Evolutionary conservation across 2,113 vertebrate species (phyloP), one percentile per base, ranked within the genome.

Genomic region (Calyptommatus sinebrachiatus): DNA sequence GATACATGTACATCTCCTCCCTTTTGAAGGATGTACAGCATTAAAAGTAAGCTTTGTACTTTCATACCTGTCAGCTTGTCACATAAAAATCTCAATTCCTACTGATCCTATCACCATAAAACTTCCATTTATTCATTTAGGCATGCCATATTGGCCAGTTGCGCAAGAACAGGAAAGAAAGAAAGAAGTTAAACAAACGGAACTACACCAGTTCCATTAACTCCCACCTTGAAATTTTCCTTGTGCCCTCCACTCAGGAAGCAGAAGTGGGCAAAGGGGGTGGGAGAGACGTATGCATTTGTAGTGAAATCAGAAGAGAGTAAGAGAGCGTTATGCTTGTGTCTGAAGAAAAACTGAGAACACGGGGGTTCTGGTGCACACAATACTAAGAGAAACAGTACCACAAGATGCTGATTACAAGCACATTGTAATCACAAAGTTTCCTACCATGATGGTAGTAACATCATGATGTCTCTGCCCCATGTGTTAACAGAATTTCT

Each of bases 21-120:
- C 83, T 89, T 71, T 87, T 75, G 90, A 88, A 93, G 90, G 91
- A 91, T 89, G 89, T 92, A 92, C 92, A 88, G 92, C 92, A 93
- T 93, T 94, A 95, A 65, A 94, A 94, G 91, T 91, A 91, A 91
- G 88, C 92, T 95, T 95, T 95, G 92, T 94, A 92, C 93, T 94
- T 95, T 95, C 93, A 89, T 94, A 96, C 97, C 95, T 94, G 95
- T 97, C 96, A 96, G 93, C 88, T 84, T 96, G 96, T 97, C 96
- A 97, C 96, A 97, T 98, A 97, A 98, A 98, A 97, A 97, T 97
- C 96, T 97, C 95, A 97, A 96, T 96, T 97, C 96, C 95, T 95
- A 96, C 95, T 96, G 96, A 98, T 97, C 95, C 94, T 96, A 97
- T 97, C 97, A 95, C 95, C 96, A 94, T 97, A 97, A 97, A 96